Base-by-base conservation (phyloP, 2,888 invertebrate genomes). In the Macrophya annulata region DNA sequence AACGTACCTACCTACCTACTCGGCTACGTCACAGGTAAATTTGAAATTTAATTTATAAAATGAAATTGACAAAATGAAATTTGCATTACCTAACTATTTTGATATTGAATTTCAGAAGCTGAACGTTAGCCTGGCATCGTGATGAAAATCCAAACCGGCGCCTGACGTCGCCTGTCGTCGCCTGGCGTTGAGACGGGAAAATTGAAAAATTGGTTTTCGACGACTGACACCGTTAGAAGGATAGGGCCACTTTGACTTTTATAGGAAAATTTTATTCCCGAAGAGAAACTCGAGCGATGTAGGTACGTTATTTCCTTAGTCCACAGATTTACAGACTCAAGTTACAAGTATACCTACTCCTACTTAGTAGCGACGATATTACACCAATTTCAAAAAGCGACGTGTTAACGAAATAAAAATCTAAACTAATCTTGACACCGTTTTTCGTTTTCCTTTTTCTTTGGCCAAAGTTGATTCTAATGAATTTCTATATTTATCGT, bases 101-200 rank as follows among this genome's bases (percentile, higher is more conserved):
- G 87, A 89, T 90, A 91, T 90, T 89, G 88, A 88, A 91, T 91
- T 89, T 88, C 86, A 86, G 83, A 86, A 86, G 87, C 87, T 87
- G 83, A 81, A 81, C 59, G 62, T 62, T 62, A 40, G 31, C 48
- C 51, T 68, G 65, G 68, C 68, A 83, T 48, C 87, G 87, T 87
- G 87, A 89, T 87, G 88, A 88, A 88, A 88, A 86, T 86, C 86
- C 82, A 84, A 86, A 85, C 82, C 55, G 51, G 71, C 72, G 85
- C 43, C 79, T 71, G 76, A 84, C 84, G 86, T 84, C 62, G 86
- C 84, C 31, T 83, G 83, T 71, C 68, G 85, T 77, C 86, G 85
- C 86, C 82, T 72, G 85, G 84, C 79, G 85, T 86, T 84, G 86
- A 86, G 85, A 85, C 55, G 87, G 77, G 87, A 85, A 89, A 89